Base-by-base conservation (phyloP, 2,888 invertebrate genomes). In the Drosophila leonis region DNA sequence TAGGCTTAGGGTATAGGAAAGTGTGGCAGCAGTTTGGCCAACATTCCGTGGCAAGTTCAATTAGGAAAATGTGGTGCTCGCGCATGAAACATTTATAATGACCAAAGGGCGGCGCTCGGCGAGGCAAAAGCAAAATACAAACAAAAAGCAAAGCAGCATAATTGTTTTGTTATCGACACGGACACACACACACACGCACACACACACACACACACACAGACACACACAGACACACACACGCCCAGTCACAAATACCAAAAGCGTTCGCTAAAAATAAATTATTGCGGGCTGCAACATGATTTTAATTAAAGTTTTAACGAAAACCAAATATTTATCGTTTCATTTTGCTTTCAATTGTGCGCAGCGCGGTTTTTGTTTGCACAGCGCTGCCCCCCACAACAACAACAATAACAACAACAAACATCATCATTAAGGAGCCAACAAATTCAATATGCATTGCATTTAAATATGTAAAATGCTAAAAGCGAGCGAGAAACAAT, bases 271-370 rank as follows among this genome's bases (percentile, higher is more conserved):
- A 79, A 90, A 88, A 87, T 89, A 87, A 87, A 83, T 87, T 87
- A 90, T 88, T 90, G 77, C 65, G 82, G 78, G 75, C 59, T 73
- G 79, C 78, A 83, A 67, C 87, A 86, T 80, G 84, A 74, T 90
- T 87, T 87, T 87, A 87, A 87, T 87, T 87, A 87, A 90, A 87
- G 82, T 90, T 90, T 88, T 76, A 83, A 83, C 87, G 82, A 83
- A 88, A 88, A 82, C 87, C 90, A 90, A 90, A 87, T 90, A 90
- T 87, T 87, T 86, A 86, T 90, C 77, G 88, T 90, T 85, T 88
- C 82, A 83, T 83, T 83, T 88, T 87, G 83, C 84, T 88, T 83
- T 86, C 84, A 83, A 87, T 78, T 86, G 84, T 75, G 69, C 83
- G 68, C 69, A 54, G 56, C 76, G 87, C 72, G 85, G 86, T 85